phyloP scores from a whole-genome alignment of 2,888 invertebrate genomes.

The Heliconius hortense region DNA sequence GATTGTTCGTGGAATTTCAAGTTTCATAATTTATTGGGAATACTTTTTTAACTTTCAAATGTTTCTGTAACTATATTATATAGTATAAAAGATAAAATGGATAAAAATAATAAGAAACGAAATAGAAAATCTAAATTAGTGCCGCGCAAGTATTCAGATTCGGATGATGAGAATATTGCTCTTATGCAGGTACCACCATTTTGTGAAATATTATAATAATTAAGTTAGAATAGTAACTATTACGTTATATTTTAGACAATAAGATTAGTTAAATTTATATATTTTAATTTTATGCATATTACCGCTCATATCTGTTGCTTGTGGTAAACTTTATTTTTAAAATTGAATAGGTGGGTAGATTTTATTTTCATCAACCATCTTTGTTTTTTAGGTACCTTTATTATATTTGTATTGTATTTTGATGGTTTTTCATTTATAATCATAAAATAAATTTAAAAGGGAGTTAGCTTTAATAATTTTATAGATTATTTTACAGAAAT shows the following conservation, averaged over 20 bases:
- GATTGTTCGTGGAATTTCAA: slow-evolving; percentile 20
- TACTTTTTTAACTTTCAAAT: slow-evolving; percentile 17
- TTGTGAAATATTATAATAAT: slow-evolving; percentile 21
- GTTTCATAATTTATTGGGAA: slow-evolving; percentile 18
- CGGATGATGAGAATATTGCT: slow-evolving; percentile 43
- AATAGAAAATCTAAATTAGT: slow-evolving; percentile 53
- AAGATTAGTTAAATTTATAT: no score
- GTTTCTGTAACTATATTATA: slow-evolving; percentile 9
- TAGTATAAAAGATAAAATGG: slow-evolving; percentile 31
- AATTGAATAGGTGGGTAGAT: slow-evolving; percentile 10
- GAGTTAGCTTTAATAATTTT: not conserved
- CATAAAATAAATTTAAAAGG: not conserved
- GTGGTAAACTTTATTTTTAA: not conserved
- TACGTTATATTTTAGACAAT: not conserved
- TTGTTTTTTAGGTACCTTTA: not conserved
- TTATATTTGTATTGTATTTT: not conserved
- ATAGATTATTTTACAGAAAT: not conserved
- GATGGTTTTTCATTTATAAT: no score
- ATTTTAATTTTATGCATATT: not conserved
- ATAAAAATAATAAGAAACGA: slow-evolving; percentile 44
- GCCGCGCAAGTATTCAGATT: slow-evolving; percentile 47
- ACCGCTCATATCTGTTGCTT: not conserved
- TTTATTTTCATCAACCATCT: not conserved
- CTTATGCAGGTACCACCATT: slow-evolving; percentile 48
- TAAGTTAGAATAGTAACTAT: not conserved